A percentile compares a stretch with the other conserved stretches of the same genome.
phyloP scores from a whole-genome alignment of 2,113 vertebrate species.

The Puffinus mauretanicus region DNA sequence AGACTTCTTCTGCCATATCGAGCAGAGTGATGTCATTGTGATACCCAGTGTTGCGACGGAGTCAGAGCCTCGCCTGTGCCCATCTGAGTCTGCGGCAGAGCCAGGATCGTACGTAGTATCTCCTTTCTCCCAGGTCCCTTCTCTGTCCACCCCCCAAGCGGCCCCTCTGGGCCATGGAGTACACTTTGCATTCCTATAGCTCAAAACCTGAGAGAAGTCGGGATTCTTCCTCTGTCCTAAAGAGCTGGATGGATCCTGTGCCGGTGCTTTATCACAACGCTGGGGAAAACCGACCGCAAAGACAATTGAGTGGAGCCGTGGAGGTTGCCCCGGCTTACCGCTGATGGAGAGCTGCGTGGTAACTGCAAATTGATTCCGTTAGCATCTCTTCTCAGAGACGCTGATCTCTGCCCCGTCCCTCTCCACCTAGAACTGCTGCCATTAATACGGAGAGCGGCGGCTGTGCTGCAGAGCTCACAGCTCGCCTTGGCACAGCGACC shows the following conservation, averaged over 20 bases:
- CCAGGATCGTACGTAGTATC: fast-evolving
- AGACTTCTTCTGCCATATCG: neutral
- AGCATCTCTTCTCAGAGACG: neutral
- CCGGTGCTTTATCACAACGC: neutral
- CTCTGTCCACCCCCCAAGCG: neutral
- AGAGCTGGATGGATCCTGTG: neutral
- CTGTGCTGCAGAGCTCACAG: neutral
- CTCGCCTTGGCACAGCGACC: neutral
- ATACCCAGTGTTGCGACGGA: neutral
- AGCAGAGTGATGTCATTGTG: too few species aligned
- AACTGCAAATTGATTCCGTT: neutral
- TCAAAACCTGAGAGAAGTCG: neutral
- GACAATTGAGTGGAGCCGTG: neutral
- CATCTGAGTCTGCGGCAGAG: neutral
- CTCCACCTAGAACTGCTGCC: neutral
- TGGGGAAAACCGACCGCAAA: neutral
- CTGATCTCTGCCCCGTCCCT: neutral
- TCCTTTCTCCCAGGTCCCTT: neutral
- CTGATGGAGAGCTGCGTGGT: neutral
- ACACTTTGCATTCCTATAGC: neutral
- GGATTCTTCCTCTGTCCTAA: neutral
- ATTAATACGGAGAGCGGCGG: neutral
- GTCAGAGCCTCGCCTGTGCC: neutral
- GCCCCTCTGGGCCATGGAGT: neutral
- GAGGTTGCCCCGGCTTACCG: neutral